These are phyloP conservation scores for Chelonus insularis DNA, from an alignment of 1,140 invertebrate genomes.

Conservation along the genomic window DNA sequence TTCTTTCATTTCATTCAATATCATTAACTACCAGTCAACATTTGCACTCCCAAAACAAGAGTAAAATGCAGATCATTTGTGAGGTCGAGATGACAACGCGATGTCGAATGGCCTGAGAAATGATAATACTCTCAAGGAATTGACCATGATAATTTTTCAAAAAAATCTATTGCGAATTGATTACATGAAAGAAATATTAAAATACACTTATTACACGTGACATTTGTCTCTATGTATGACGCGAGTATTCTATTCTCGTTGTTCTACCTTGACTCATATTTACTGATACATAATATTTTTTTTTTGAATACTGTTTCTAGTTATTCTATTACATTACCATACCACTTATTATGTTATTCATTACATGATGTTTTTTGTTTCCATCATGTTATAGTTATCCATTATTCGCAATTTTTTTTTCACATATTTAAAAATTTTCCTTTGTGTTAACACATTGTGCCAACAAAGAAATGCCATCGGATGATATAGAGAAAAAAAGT, in stretches of 20 bases:
- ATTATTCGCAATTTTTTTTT: too few species aligned
- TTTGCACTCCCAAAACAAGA: conserved; percentile 38
- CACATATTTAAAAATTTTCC: too few species aligned
- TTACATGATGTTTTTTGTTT: too few species aligned
- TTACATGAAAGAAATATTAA: conserved; percentile 1
- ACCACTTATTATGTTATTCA: too few species aligned
- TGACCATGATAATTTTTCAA: not conserved
- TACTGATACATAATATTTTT: conserved; percentile 1
- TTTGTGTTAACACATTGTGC: not conserved
- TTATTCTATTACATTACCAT: too few species aligned
- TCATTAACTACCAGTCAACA: conserved; percentile 44
- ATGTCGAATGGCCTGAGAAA: conserved; percentile 18
- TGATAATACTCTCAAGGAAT: conserved; percentile 13
- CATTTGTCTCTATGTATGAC: not conserved
- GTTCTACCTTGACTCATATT: conserved; percentile 23
- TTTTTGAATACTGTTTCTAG: too few species aligned
- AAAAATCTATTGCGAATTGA: too few species aligned
- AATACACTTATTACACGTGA: conserved; percentile 8
- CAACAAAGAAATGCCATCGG: conserved; percentile 1
- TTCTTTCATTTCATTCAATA: conserved; percentile 56
- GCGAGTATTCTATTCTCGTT: conserved; percentile 15
- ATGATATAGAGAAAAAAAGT: conserved; percentile 29
- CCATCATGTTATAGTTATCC: too few species aligned
- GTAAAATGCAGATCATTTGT: conserved; percentile 38
- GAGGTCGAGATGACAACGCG: conserved; percentile 28